phyloP scores from a whole-genome alignment of 2,888 invertebrate species.

The Noctuana brunneofusca region DNA sequence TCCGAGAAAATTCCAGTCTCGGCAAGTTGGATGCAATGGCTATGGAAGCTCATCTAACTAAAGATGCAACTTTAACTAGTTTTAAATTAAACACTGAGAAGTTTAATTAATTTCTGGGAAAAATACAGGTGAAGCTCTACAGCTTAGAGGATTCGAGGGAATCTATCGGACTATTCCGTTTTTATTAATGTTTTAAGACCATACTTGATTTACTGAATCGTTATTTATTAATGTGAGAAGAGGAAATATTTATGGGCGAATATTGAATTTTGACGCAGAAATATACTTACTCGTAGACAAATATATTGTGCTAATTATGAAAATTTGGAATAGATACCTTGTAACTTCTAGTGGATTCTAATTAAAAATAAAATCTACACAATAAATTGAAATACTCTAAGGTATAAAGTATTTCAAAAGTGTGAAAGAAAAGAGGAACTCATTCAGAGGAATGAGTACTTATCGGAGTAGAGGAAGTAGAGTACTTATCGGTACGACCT shows the following conservation, averaged over 20 bases:
- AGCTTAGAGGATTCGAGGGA: slow-evolving; percentile 4
- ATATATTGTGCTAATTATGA: too few species aligned
- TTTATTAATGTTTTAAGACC: slow-evolving; percentile 5
- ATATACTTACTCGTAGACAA: too few species aligned
- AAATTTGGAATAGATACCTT: too few species aligned
- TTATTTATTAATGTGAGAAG: slow-evolving; percentile 13
- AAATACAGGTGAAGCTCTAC: slow-evolving; percentile 23
- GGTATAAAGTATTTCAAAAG: too few species aligned
- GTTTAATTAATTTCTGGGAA: slow-evolving; percentile 44
- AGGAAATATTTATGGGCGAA: slow-evolving; percentile 1
- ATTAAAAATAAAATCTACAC: too few species aligned
- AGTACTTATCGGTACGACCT: too few species aligned
- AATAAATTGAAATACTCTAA: too few species aligned
- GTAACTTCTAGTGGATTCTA: too few species aligned
- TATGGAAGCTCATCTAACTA: slow-evolving; percentile 38
- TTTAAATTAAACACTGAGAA: slow-evolving; percentile 38
- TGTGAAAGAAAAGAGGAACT: too few species aligned
- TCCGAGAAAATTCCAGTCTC: slow-evolving; percentile 5
- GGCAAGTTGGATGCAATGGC: background rate
- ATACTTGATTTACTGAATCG: slow-evolving; percentile 8
- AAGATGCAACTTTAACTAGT: slow-evolving; percentile 42
- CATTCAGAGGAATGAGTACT: too few species aligned
- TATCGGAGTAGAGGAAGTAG: too few species aligned
- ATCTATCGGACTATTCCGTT: background rate
- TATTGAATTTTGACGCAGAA: slow-evolving; percentile 2